A percentile compares a stretch with the other conserved stretches of the same genome.
Evolutionary conservation across 2,888 invertebrate genomes (phyloP).

Genomic region (Temnothorax unifasciatus): DNA sequence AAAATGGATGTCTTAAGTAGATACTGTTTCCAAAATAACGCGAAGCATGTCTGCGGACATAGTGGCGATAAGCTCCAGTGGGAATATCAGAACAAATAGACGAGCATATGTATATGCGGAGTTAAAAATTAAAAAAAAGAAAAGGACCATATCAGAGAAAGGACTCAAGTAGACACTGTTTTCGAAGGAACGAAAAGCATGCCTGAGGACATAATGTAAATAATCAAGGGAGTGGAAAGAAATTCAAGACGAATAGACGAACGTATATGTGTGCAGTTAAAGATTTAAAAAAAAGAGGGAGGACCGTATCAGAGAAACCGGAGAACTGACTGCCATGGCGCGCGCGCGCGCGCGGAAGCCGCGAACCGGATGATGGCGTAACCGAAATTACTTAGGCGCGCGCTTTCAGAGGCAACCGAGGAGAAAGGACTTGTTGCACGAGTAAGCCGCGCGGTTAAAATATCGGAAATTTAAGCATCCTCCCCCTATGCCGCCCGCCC

Average conservation of each 20-base stretch:
- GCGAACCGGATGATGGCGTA: constrained; percentile 77
- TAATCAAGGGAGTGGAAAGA: neutral
- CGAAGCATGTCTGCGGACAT: neutral
- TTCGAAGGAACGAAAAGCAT: neutral
- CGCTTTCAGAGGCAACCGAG: constrained; percentile 85
- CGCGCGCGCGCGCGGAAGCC: constrained; percentile 65
- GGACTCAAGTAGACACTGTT: neutral
- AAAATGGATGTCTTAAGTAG: too few relatives aligned
- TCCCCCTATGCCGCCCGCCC: constrained; percentile 57
- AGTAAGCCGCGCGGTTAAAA: constrained; percentile 85
- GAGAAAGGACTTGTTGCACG: constrained; percentile 86
- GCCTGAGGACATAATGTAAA: neutral
- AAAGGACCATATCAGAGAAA: neutral
- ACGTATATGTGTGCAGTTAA: neutral
- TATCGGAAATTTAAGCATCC: constrained; percentile 84
- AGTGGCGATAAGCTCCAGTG: neutral
- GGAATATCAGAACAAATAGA: too few relatives aligned
- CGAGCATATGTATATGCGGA: too few relatives aligned
- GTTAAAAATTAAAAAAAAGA: constrained; percentile 6
- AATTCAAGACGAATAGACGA: neutral
- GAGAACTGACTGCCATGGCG: constrained; percentile 65
- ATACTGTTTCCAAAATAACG: neutral
- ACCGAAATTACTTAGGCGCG: constrained; percentile 84
- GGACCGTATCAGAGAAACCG: constrained; percentile 21
- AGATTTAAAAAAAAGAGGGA: constrained; percentile 33